Base-by-base conservation (phyloP, 2,888 invertebrate species). In the Hemicrepidius hirtus region DNA sequence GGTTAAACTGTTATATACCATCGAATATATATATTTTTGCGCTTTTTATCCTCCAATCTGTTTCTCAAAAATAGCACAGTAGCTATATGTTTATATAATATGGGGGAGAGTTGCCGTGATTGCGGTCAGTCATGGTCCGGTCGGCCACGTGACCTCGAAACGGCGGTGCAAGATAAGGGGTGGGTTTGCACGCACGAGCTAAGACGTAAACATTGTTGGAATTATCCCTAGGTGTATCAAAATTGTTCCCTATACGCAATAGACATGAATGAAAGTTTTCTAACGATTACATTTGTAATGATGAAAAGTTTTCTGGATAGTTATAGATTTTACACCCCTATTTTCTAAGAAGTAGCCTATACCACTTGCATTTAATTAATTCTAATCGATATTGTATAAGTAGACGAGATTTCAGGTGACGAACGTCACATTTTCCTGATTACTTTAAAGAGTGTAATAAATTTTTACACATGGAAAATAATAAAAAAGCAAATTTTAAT, bases 91-190 rank as follows among this genome's bases (percentile, higher is more conserved):
- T 65, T 69, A 67, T 69, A 70, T 46, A 49, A 66, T 37, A 53
- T 63, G 24, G 68, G 49, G 69, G 69, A 65, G 62, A 65, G 60
- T 68, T 75, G 62, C 60, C 75, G 72, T 75, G 75, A 69, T 75
- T 75, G 66, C 65, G 75, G 75, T 75, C 75, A 75, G 72, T 74
- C 68, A 44, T 65, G 66, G 69, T 74, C 68, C 64, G 66, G 46
- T 55, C 16, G 16, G 72, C 69, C 75, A 75, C 75, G 72, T 72
- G 75, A 75, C 69, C 67, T 68, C 68, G 65, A 65, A 63, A 57
- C 41, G 49, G 40, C 60, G 46, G 66, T 50, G 12, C 41, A 49
- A 69, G 73, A 70, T 73, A 73, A 73, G 69, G 59, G 65, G 59
- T 73, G n/a, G 24, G 55, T 35, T 62, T 20, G 46, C 73, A 73